These are phyloP conservation scores for Nothocercus julius DNA, from an alignment of 2,113 vertebrate genomes.

Conservation along the genomic window DNA sequence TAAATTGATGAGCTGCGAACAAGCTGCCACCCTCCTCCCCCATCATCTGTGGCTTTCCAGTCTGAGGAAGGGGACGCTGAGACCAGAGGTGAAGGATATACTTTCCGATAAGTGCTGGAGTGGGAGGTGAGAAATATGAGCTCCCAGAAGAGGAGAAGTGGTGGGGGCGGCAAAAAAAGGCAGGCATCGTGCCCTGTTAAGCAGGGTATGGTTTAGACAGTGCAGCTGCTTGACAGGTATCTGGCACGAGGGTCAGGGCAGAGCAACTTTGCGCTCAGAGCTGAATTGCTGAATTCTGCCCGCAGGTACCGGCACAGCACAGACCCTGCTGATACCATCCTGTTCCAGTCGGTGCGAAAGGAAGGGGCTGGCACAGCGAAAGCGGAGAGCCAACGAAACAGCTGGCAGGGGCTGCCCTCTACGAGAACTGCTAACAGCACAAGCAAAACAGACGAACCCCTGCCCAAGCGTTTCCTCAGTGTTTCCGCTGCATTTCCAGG, in stretches of 20 bases:
- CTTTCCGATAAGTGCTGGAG: conserved; percentile 2
- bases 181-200: background rate
- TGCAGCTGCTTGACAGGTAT: conserved; percentile 23
- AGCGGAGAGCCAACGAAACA: fast-evolving
- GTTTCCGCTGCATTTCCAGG: background rate
- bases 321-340: background rate
- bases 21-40: conserved; percentile 43
- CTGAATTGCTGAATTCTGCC: conserved; percentile 47
- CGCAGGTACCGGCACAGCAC: conserved; percentile 35
- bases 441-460: background rate
- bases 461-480: background rate
- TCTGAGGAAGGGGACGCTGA: background rate
- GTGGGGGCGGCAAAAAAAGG: background rate
- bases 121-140: conserved; percentile 56
- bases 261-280: conserved; percentile 5
- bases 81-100: conserved; percentile 38
- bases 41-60: conserved; percentile 27
- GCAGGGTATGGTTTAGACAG: background rate
- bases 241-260: background rate
- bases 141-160: background rate
- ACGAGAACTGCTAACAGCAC: background rate
- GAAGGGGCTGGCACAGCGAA: background rate
- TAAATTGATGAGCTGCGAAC: conserved; percentile 64
- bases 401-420: background rate
- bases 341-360: background rate